Base-by-base conservation (phyloP, 2,113 vertebrate species). In the Ammodytes dubius region DNA sequence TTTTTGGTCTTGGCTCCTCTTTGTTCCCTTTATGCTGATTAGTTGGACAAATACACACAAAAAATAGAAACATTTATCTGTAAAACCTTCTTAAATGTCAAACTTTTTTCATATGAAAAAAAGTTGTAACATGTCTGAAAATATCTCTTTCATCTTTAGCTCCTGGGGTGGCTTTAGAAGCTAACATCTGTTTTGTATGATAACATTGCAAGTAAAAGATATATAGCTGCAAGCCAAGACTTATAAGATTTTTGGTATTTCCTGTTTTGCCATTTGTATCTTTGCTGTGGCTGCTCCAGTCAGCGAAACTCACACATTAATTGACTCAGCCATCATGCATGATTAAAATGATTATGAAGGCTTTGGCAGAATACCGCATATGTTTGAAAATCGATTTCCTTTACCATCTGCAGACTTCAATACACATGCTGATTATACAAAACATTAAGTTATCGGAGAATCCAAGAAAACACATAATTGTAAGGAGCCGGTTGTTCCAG, bases 1-100 rank as follows among this genome's bases (percentile, higher is more conserved):
- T 84, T 19, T 75, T 56, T 56, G 65, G 76, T 82, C 77, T 37
- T 60, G 42, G 65, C 56, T 75, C 66, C 14, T 72, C 43, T 86
- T 78, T 83, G 67, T 64, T 89, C 85, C 81, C 70, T 92, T 90
- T 83, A 79, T 52, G 47, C 59, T 69, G 68, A 82, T 56, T 82
- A 57, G 46, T 56, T 68, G 7, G 58, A 77, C 47, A 79, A 78
- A 66, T 27, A 42, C 40, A 77, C 37, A 74, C n/a, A 72, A 53
- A 74, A 35, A 42, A 64, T 61, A 49, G 67, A 73, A 77, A 50
- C 57, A 50, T 5, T 43, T 6, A 57, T 81, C 40, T 58, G 9
- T 50, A 63, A 76, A 77, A 73, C 56, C 46, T 52, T 68, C 43
- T 66, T 72, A 58, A 77, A 42, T 40, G 19, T 43, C 19, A 40